Evolutionary conservation across 2,113 vertebrate genomes (phyloP), one percentile per base, ranked within the genome.

Genomic region (Muscicapa adusta): DNA sequence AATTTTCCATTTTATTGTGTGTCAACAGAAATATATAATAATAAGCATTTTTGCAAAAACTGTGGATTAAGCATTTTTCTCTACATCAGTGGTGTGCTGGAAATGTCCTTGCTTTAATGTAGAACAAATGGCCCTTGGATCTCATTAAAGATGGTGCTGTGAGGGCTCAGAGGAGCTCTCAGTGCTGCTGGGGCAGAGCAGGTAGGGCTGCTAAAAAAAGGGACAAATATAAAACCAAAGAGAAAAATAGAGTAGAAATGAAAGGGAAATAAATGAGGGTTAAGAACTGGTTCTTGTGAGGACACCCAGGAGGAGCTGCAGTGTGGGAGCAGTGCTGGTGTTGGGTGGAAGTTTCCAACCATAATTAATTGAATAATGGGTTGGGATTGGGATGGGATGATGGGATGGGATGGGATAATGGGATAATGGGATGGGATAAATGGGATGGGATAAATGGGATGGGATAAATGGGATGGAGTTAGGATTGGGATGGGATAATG

Each of bases 31-130:
- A 88, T 83, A 36, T n/a, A 80, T 14, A 62, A 73, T 92, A 97
- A 96, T 93, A 89, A 94, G 90, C 77, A 80, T 93, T 97, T 96
- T 81, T 80, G 57, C 51, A 58, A 76, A 94, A 96, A 73, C 9
- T 74, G 63, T 50, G 73, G 92, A 77, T 89, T n/a, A 84, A 91
- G 66, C 92, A 48, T 88, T 95, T 98, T 91, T 57, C 56, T 70
- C 33, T 89, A 10, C 33, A 33, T 57, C 8, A 3, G 33, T 70
- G 50, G 18, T 40, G 73, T 42, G 79, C 91, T 87, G 76, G 85
- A 89, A 95, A 77, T 85, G 80, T 78, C 66, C 51, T 88, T 89
- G 74, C 24, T 54, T 83, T 78, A 94, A 88, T n/a, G 51, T 22
- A 54, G 92, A 73, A 84, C 89, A 93, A 97, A 95, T 67, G 89